These are phyloP conservation scores for Microctenopoma lineatum DNA, from an alignment of 2,797 vertebrate species.

Conservation along the genomic window DNA sequence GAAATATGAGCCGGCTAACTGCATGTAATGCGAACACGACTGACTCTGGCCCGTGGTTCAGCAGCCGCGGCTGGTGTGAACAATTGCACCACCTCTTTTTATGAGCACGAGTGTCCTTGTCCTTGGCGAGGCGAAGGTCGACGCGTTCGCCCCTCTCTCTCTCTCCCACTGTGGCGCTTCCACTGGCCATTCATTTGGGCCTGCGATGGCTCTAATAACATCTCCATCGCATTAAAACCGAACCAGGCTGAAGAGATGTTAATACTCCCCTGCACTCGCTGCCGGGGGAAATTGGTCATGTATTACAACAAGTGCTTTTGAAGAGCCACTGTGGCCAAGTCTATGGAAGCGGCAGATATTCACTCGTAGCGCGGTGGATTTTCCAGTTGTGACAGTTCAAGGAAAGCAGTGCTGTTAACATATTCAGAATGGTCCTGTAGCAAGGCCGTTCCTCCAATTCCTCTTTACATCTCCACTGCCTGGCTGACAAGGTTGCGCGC, in stretches of 20 bases:
- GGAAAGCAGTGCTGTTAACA: slow-evolving; percentile 79
- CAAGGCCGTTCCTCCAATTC: slow-evolving; percentile 79
- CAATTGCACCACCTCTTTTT: slow-evolving; percentile 76
- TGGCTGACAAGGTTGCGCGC: slow-evolving; percentile 74
- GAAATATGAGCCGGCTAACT: slow-evolving; percentile 22
- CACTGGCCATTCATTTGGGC: slow-evolving; percentile 76
- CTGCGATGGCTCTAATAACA: slow-evolving; percentile 78
- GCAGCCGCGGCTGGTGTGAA: slow-evolving; percentile 61
- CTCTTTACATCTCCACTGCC: slow-evolving; percentile 72
- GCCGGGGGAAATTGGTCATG: slow-evolving; percentile 71
- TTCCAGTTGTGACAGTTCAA: slow-evolving; percentile 83
- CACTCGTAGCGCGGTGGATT: slow-evolving; percentile 74
- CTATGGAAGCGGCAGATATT: slow-evolving; percentile 68
- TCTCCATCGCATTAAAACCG: slow-evolving; percentile 78
- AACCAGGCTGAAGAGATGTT: slow-evolving; percentile 75
- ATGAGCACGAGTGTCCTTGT: slow-evolving; percentile 81
- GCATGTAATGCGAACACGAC: slow-evolving; percentile 31
- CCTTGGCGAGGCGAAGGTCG: slow-evolving; percentile 79
- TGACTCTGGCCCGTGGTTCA: slow-evolving; percentile 58
- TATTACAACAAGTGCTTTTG: slow-evolving; percentile 81
- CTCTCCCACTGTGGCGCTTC: slow-evolving; percentile 66
- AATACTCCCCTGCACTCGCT: slow-evolving; percentile 70
- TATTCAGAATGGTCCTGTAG: slow-evolving; percentile 78
- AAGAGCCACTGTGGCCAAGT: slow-evolving; percentile 66
- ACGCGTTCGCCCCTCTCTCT: slow-evolving; percentile 50